phyloP scores from a whole-genome alignment of 2,797 vertebrate genomes.

The Crax fasciolata region DNA sequence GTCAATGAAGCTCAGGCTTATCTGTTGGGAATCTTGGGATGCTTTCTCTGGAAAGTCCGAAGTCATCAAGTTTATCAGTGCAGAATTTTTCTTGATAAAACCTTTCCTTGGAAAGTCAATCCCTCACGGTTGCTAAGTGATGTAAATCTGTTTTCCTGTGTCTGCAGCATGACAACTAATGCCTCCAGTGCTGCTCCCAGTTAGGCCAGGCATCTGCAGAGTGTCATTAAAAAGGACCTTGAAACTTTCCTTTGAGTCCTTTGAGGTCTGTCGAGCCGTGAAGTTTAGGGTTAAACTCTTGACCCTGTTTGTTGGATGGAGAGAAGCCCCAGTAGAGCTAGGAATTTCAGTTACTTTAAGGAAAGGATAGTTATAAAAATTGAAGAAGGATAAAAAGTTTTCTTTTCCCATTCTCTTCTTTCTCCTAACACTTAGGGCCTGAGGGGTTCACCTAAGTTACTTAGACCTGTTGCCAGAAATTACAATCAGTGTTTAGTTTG shows the following conservation, averaged over 20 bases:
- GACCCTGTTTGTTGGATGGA: background rate
- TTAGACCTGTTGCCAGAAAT: conserved; percentile 42
- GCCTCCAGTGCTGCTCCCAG: conserved; percentile 48
- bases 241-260: conserved; percentile 19
- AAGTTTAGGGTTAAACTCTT: background rate
- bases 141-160: conserved; percentile 55
- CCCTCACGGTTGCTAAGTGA: conserved; percentile 60
- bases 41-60: background rate
- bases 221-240: background rate
- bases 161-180: conserved; percentile 44
- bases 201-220: conserved; percentile 49
- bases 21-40: background rate
- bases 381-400: background rate
- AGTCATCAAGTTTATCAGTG: conserved; percentile 9
- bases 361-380: background rate
- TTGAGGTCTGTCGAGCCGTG: background rate
- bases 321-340: background rate
- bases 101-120: background rate
- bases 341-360: background rate
- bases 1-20: background rate
- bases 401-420: background rate
- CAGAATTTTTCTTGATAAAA: conserved; percentile 14
- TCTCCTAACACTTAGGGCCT: background rate
- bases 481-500: background rate
- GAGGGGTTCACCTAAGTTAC: background rate